Evolutionary conservation across 1,140 invertebrate genomes (phyloP), one percentile per base, ranked within the genome.

Genomic region (Sinella curviseta): DNA sequence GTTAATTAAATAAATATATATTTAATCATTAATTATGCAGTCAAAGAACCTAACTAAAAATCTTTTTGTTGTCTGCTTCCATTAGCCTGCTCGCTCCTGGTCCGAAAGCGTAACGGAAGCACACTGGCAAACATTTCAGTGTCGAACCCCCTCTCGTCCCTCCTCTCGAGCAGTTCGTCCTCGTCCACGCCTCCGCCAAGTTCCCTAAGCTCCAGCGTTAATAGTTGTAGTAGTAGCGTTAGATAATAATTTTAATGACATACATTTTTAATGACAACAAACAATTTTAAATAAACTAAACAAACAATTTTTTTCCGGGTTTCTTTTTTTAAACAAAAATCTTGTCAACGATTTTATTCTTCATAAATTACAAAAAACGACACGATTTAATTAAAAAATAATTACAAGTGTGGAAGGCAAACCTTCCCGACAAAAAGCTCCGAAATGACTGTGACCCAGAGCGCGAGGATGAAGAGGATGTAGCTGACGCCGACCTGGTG

Each of bases 371-470:
- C n/a, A n/a, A n/a, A n/a, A n/a, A n/a, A n/a, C n/a, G n/a, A n/a
- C n/a, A n/a, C n/a, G n/a, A n/a, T n/a, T n/a, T n/a, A n/a, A n/a
- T n/a, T n/a, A n/a, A n/a, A n/a, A n/a, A n/a, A n/a, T n/a, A 65
- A 17, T 87, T 92, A 96, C 90, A 97, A 96, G 89, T 97, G 95
- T 67, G 96, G 96, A 80, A 97, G 87, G 88, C 96, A 98, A 16
- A 98, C 95, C 93, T 98, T 98, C n/a, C 95, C 96, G 77, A 95
- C 96, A 90, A 98, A 97, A 26, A 98, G 87, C 88, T 98, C 96
- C 14, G 96, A 97, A 83, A 98, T 94, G 2, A 98, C 96, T 65
- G 95, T 97, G 70, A 97, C 96, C 96, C 96, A 98, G 1, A 98
- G 86, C 35, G 96, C 95, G 55, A 98, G 88, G 34, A 97, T 95